Evolutionary conservation across 2,113 vertebrate genomes (phyloP).

Genomic region (Cygnus buccinator): DNA sequence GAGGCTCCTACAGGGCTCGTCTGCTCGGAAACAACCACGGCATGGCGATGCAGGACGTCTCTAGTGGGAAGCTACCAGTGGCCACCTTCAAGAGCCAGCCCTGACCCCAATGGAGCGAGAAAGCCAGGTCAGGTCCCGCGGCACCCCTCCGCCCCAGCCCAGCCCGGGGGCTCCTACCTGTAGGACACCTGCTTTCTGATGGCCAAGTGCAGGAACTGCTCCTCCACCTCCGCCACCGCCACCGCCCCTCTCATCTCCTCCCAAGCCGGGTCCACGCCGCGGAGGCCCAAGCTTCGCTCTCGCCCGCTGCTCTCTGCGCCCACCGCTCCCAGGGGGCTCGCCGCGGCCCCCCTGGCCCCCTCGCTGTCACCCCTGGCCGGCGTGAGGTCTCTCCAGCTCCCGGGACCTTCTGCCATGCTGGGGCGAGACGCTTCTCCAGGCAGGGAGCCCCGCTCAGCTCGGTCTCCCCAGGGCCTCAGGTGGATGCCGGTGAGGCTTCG

Average conservation of each 20-base stretch:
- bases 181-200: slow-evolving; percentile 93
- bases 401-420: slow-evolving; percentile 48
- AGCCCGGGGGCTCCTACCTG: slow-evolving; percentile 79
- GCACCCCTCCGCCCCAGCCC: neutral
- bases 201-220: slow-evolving; percentile 81
- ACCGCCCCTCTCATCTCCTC: neutral
- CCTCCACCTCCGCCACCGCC: slow-evolving; percentile 50
- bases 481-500: neutral
- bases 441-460: neutral
- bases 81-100: neutral
- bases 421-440: neutral
- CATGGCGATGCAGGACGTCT: neutral
- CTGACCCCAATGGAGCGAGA: neutral
- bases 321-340: neutral
- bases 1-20: neutral
- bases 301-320: neutral
- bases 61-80: neutral
- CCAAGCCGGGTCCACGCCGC: neutral
- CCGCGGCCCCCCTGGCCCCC: neutral
- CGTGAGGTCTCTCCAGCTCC: slow-evolving; percentile 12
- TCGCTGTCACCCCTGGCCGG: accelerated
- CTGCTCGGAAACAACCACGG: neutral
- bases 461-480: accelerated
- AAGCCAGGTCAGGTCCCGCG: neutral
- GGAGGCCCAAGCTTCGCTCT: neutral